These are phyloP conservation scores for Acrossocheilus fasciatus DNA, from an alignment of 2,797 vertebrate species.

Conservation along the genomic window DNA sequence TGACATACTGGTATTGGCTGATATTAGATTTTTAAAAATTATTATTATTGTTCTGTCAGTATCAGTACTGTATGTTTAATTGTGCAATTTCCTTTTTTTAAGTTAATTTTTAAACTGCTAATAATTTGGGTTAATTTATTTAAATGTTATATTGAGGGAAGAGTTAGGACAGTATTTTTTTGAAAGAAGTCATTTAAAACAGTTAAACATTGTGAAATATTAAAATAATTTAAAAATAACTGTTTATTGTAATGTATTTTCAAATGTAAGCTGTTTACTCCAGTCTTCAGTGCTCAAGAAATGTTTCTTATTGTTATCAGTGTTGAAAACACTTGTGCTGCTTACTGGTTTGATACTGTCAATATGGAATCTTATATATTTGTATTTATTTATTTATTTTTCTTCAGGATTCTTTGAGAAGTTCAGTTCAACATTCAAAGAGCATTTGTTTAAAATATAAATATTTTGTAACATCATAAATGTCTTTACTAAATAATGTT, in stretches of 20 bases:
- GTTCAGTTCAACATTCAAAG: background rate
- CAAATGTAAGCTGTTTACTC: background rate
- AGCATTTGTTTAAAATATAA: too few species aligned
- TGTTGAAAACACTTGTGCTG: background rate
- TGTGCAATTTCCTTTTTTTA: background rate
- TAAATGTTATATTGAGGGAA: background rate
- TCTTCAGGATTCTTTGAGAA: too few species aligned
- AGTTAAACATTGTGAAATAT: background rate
- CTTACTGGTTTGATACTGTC: background rate
- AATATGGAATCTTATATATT: background rate
- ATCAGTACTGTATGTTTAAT: background rate
- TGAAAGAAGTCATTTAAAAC: background rate
- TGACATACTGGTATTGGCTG: background rate
- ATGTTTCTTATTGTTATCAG: background rate
- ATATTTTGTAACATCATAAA: too few species aligned
- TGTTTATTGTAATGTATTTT: background rate
- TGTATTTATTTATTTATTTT: too few species aligned
- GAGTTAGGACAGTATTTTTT: background rate
- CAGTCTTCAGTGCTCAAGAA: background rate
- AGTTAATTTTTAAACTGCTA: background rate
- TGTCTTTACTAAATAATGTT: background rate
- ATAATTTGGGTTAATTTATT: background rate
- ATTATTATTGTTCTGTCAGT: too few species aligned
- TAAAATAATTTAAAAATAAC: background rate
- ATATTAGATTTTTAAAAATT: background rate